phyloP scores from a whole-genome alignment of 1,140 invertebrate species.

The Aplysia californica region DNA sequence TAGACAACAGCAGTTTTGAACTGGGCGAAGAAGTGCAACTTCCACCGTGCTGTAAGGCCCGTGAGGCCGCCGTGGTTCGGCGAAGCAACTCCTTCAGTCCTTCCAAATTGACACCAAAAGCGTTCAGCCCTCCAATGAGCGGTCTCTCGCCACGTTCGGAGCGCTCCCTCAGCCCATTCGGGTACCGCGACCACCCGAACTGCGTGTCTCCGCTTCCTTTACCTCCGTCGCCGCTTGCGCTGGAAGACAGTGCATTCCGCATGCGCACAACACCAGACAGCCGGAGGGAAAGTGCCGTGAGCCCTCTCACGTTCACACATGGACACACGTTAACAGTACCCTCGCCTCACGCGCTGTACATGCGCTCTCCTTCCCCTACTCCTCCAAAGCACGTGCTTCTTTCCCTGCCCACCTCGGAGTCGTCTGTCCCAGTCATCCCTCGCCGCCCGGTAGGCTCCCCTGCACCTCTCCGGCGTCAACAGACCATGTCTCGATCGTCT shows the following conservation, averaged over 20 bases:
- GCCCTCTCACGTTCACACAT: not conserved
- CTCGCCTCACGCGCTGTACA: constrained; percentile 11
- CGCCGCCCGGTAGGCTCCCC: constrained; percentile 20
- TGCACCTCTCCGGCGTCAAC: constrained; percentile 8
- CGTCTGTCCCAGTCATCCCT: not conserved
- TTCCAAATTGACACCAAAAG: constrained; percentile 11
- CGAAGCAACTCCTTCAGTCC: constrained; percentile 27
- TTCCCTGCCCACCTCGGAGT: not conserved
- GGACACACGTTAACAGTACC: constrained; percentile 22
- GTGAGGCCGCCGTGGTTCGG: constrained; percentile 2
- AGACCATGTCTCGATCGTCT: constrained; percentile 17
- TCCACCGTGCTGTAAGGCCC: constrained; percentile 25
- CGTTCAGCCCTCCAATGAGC: constrained; percentile 18
- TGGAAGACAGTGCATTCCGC: constrained; percentile 22
- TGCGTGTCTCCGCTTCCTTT: constrained; percentile 8
- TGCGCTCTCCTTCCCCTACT: constrained; percentile 17
- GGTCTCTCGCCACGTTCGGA: constrained; percentile 21
- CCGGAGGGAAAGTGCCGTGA: not conserved
- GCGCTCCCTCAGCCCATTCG: constrained; percentile 10
- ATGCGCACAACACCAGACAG: not conserved
- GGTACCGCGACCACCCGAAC: constrained; percentile 13
- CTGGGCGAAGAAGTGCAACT: constrained; percentile 35
- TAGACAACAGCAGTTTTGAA: constrained; percentile 49
- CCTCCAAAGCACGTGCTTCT: constrained; percentile 10
- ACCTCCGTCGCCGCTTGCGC: constrained; percentile 15